A percentile compares a stretch with the other conserved stretches of the same genome.
These are phyloP conservation scores for Craniophora ligustri DNA, from an alignment of 2,888 invertebrate species.

Conservation along the genomic window DNA sequence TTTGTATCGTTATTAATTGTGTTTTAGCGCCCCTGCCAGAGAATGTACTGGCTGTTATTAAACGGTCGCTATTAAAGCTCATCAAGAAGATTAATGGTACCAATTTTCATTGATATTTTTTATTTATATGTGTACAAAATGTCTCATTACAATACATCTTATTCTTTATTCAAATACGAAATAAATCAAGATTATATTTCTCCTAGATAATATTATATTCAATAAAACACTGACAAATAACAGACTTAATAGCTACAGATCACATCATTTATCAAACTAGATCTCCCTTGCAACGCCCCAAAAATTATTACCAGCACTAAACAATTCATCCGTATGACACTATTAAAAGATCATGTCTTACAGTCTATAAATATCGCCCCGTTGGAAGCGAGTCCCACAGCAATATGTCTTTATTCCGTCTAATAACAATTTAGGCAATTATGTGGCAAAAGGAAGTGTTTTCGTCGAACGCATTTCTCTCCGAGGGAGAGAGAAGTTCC, in stretches of 20 bases:
- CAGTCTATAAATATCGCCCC: slow-evolving; percentile 76
- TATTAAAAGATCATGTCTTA: slow-evolving; percentile 85
- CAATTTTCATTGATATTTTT: slow-evolving; percentile 13
- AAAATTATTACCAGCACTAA: slow-evolving; percentile 60
- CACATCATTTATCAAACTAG: slow-evolving; percentile 54
- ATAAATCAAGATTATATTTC: too few relatives aligned
- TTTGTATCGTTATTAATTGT: slow-evolving; percentile 50
- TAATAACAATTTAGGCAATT: slow-evolving; percentile 88
- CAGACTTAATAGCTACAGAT: slow-evolving; percentile 40
- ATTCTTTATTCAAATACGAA: neutral
- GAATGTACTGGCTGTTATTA: slow-evolving; percentile 25
- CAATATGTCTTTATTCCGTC: slow-evolving; percentile 87
- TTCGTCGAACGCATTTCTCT: slow-evolving; percentile 78
- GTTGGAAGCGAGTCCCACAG: slow-evolving; percentile 63
- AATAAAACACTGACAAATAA: slow-evolving; percentile 34
- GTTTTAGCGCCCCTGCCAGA: slow-evolving; percentile 17
- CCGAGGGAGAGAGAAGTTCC: slow-evolving; percentile 63
- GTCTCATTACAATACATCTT: neutral
- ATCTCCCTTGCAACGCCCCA: slow-evolving; percentile 50
- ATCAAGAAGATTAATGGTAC: slow-evolving; percentile 24
- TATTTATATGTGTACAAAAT: slow-evolving; percentile 13
- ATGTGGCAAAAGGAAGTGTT: slow-evolving; percentile 87
- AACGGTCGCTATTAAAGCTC: slow-evolving; percentile 37
- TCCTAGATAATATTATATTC: too few relatives aligned
- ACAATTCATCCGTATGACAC: slow-evolving; percentile 71